These are phyloP conservation scores for Hydrozoanthus tunicans DNA, from an alignment of 64 coral and sea anemone species.

Conservation along the genomic window DNA sequence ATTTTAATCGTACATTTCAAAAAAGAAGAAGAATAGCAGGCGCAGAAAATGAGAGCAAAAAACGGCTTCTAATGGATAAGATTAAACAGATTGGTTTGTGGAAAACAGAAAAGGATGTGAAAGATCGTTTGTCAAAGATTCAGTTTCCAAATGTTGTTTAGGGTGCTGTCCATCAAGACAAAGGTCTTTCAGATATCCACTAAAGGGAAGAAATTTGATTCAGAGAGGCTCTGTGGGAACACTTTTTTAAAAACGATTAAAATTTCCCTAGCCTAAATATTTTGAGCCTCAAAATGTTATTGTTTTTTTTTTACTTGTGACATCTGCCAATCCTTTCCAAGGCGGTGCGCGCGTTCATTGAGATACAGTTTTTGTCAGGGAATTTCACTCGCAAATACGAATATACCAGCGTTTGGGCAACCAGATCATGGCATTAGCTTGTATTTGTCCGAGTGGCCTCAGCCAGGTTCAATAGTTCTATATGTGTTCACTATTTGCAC, in stretches of 20 bases:
- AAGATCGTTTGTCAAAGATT: slow-evolving; percentile 8
- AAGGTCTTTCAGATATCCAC: slow-evolving; percentile 24
- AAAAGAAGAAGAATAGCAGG: neutral
- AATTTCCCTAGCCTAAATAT: no score
- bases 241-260: no score
- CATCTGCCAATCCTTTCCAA: no score
- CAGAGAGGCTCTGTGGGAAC: slow-evolving; percentile 25
- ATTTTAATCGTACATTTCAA: no score
- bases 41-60: neutral
- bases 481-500: slow-evolving; percentile 13
- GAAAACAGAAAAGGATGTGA: slow-evolving; percentile 33
- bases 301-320: no score
- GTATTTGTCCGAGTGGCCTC: neutral
- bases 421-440: neutral
- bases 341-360: no score
- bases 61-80: slow-evolving; percentile 7
- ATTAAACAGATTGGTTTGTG: slow-evolving; percentile 20
- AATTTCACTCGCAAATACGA: no score
- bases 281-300: no score
- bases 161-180: slow-evolving; percentile 12
- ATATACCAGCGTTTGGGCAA: no score
- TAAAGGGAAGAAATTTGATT: neutral
- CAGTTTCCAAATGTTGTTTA: slow-evolving; percentile 28
- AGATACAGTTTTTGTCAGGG: no score
- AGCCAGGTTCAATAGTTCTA: neutral